phyloP scores from a whole-genome alignment of 2,888 invertebrate species.

The Callyntrura sp. region DNA sequence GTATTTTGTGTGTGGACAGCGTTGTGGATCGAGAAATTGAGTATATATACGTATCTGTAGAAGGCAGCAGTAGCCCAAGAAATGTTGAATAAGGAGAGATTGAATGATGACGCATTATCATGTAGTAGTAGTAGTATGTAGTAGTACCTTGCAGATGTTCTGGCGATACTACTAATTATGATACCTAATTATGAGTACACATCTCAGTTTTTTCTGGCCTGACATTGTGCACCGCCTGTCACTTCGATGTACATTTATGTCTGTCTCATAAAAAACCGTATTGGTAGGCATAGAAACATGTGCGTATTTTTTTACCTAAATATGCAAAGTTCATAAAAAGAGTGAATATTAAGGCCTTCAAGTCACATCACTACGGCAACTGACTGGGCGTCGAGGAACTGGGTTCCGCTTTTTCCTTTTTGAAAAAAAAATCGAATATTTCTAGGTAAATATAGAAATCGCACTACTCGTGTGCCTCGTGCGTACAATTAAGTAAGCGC shows the following conservation, averaged over 20 bases:
- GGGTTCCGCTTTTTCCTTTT: not conserved
- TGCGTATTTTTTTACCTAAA: not conserved
- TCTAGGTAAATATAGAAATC: slow-evolving; percentile 21
- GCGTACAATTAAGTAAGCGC: not conserved
- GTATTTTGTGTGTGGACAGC: not conserved
- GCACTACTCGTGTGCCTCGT: too few species aligned
- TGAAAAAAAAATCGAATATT: not conserved
- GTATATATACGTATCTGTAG: too few species aligned
- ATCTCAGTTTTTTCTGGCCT: not conserved
- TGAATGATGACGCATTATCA: too few species aligned
- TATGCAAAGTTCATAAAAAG: not conserved
- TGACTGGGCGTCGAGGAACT: not conserved
- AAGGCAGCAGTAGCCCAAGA: too few species aligned
- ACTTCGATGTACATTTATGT: not conserved
- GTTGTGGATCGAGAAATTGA: not conserved
- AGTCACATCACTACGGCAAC: not conserved
- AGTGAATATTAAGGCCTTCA: slow-evolving; percentile 20
- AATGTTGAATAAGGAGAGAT: too few species aligned
- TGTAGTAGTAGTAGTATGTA: too few species aligned
- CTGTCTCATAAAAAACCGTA: not conserved
- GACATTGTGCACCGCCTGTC: not conserved
- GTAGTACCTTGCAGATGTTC: not conserved
- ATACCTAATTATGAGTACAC: too few species aligned
- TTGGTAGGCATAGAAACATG: not conserved
- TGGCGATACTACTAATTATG: too few species aligned